Evolutionary conservation across 2,113 vertebrate genomes (phyloP).

Genomic region (Coptodon rendalli): DNA sequence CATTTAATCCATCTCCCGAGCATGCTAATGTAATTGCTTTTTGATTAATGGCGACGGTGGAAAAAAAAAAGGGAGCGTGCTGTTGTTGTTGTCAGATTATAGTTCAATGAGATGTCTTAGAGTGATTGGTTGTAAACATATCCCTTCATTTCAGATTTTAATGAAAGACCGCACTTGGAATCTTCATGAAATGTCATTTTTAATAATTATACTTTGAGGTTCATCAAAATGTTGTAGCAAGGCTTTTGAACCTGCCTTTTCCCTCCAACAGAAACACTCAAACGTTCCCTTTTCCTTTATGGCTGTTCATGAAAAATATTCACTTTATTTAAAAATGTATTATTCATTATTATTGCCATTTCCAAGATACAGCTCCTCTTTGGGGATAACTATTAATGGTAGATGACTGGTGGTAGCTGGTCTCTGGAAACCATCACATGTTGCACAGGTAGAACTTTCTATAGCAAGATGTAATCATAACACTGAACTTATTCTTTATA

Average conservation of each 20-base stretch:
- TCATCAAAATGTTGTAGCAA: background rate
- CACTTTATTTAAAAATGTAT: background rate
- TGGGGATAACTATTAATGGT: background rate
- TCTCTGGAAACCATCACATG: background rate
- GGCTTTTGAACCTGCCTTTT: background rate
- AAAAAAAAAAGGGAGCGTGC: background rate
- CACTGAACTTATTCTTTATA: background rate
- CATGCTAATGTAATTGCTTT: constrained; percentile 63
- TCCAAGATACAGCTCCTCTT: background rate
- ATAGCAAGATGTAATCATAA: background rate
- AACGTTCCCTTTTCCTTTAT: background rate
- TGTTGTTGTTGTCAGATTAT: constrained; percentile 57
- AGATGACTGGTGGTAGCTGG: background rate
- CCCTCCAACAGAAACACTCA: background rate
- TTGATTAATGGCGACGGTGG: constrained; percentile 55
- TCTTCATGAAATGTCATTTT: constrained; percentile 36
- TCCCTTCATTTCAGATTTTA: constrained; percentile 30
- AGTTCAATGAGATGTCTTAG: constrained; percentile 39
- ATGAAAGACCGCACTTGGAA: constrained; percentile 27
- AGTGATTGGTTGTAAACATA: constrained; percentile 50
- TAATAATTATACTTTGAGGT: constrained; percentile 16
- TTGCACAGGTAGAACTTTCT: background rate
- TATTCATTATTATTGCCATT: background rate
- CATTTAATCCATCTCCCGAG: constrained; percentile 56
- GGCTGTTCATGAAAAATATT: background rate